phyloP scores from a whole-genome alignment of 2,888 invertebrate species.

The Drosophila peninsularis region DNA sequence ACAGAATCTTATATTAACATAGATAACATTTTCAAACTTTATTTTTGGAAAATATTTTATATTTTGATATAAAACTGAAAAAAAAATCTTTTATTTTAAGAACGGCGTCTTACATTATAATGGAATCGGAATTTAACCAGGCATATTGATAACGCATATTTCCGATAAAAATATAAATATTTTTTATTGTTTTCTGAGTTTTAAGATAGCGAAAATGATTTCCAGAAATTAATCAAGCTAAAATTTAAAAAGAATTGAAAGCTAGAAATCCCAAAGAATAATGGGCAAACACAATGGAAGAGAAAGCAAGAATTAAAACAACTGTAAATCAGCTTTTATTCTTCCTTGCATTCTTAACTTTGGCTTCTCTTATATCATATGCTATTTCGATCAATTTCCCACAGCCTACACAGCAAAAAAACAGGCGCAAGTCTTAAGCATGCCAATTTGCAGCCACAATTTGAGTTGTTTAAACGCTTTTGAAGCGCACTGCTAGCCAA shows the following conservation, averaged over 20 bases:
- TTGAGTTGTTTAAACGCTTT: slow-evolving; percentile 15
- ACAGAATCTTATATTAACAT: slow-evolving; percentile 12
- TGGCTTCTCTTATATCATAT: slow-evolving; percentile 11
- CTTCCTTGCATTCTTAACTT: neutral
- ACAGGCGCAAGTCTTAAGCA: neutral
- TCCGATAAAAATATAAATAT: slow-evolving; percentile 7
- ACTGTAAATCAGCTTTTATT: neutral
- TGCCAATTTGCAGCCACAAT: slow-evolving; percentile 29
- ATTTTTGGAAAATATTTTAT: no score
- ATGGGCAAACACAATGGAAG: neutral
- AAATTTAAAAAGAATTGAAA: neutral
- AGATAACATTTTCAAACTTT: no score
- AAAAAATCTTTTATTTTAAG: no score
- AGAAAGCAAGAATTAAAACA: neutral
- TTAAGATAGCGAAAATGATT: neutral
- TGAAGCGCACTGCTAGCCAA: slow-evolving; percentile 30
- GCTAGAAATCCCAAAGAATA: neutral
- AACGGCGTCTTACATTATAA: no score
- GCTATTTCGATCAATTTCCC: slow-evolving; percentile 15
- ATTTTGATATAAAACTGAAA: no score
- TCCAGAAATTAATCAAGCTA: neutral
- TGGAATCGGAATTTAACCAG: neutral
- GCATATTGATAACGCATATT: neutral
- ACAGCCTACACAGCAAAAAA: slow-evolving; percentile 31
- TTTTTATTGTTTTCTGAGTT: slow-evolving; percentile 2